These are phyloP conservation scores for Entelurus aequoreus DNA, from an alignment of 2,113 vertebrate genomes.

Conservation along the genomic window DNA sequence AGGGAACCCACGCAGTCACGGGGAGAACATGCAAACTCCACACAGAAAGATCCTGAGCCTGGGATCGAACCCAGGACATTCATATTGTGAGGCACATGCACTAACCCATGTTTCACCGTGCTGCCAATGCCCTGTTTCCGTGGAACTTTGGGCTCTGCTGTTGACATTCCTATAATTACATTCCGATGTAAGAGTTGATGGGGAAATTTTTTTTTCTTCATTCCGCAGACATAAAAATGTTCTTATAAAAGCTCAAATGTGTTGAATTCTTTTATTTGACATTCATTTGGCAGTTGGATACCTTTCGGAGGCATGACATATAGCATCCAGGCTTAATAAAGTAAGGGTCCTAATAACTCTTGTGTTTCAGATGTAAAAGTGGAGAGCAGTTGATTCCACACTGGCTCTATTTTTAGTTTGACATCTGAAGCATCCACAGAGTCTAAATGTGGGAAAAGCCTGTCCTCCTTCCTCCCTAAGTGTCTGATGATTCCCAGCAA, in stretches of 20 bases:
- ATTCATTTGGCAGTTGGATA: neutral
- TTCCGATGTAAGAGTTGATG: slow-evolving; percentile 1
- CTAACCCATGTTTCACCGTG: no score
- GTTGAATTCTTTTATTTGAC: neutral
- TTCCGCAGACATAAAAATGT: neutral
- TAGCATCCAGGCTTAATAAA: neutral
- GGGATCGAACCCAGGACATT: no score
- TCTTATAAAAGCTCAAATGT: neutral
- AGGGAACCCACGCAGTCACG: no score
- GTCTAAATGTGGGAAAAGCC: slow-evolving; percentile 99
- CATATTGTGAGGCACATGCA: no score
- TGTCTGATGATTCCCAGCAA: slow-evolving; percentile 96
- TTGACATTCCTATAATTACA: neutral
- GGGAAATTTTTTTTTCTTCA: neutral
- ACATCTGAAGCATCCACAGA: slow-evolving; percentile 95
- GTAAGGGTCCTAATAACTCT: slow-evolving; percentile 5
- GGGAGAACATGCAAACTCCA: no score
- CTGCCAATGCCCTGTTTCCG: neutral
- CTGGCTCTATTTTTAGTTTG: slow-evolving; percentile 90
- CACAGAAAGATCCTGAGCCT: no score
- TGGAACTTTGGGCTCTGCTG: neutral
- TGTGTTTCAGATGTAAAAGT: slow-evolving; percentile 6
- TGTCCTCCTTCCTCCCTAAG: slow-evolving; percentile 94
- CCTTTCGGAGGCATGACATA: neutral
- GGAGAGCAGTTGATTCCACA: slow-evolving; percentile 35